A percentile compares a stretch with the other conserved stretches of the same genome.
Conservation (phyloP, 2,113 vertebrate species). For the Planiliza haematocheilus region DNA sequence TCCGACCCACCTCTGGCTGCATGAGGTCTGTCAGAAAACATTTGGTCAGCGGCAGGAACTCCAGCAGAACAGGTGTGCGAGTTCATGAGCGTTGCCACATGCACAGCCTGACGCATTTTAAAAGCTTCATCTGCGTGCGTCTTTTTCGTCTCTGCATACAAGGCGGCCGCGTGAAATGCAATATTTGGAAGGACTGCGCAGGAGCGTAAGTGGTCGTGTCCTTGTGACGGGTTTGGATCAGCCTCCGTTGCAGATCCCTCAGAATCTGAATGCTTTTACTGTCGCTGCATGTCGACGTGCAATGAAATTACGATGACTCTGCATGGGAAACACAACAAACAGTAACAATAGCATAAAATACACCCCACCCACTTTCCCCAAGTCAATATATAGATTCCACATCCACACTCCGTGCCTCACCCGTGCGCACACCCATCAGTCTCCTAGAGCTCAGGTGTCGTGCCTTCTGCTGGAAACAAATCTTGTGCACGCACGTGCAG, state of each 20-base stretch:
- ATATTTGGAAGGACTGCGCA: not conserved
- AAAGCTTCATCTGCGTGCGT: slow-evolving; percentile 51
- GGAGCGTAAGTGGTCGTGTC: slow-evolving; percentile 2
- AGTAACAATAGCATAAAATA: too few relatives aligned
- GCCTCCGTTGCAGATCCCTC: too few relatives aligned
- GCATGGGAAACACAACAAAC: too few relatives aligned
- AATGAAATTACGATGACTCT: too few relatives aligned
- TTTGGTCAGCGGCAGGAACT: slow-evolving; percentile 53
- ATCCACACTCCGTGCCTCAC: too few relatives aligned
- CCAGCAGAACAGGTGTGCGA: slow-evolving; percentile 27
- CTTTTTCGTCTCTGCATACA: slow-evolving; percentile 16
- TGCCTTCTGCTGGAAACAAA: not conserved
- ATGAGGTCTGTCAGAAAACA: slow-evolving; percentile 43
- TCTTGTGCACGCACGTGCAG: not conserved
- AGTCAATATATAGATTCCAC: too few relatives aligned
- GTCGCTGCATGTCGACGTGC: too few relatives aligned
- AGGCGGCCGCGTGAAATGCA: not conserved
- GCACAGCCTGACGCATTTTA: slow-evolving; percentile 50
- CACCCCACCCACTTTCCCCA: too few relatives aligned
- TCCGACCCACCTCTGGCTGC: slow-evolving; percentile 18
- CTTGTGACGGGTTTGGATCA: not conserved
- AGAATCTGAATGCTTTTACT: too few relatives aligned
- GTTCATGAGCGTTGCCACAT: slow-evolving; percentile 24
- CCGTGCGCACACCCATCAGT: too few relatives aligned
- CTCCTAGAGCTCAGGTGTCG: not conserved